Evolutionary conservation across 2,113 vertebrate genomes (phyloP).

Genomic region (Smithornis capensis): DNA sequence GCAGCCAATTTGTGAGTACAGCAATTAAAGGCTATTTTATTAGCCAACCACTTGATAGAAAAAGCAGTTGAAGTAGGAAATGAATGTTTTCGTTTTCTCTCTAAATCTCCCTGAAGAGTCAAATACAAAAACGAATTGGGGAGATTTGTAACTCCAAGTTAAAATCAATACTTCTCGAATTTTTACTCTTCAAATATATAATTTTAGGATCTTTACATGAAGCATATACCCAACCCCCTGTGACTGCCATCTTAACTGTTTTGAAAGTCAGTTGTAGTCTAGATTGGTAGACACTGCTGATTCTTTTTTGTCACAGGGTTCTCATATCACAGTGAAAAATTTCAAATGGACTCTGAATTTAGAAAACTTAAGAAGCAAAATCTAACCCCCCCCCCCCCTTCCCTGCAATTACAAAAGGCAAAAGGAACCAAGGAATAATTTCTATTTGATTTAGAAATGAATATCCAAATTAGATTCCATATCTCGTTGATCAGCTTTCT

Average conservation of each 20-base stretch:
- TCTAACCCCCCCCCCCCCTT: rapidly evolving
- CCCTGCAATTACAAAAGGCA: neutral
- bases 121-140: neutral
- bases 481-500: neutral
- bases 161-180: neutral
- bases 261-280: neutral
- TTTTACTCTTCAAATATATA: neutral
- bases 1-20: neutral
- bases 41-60: neutral
- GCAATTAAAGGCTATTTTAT: neutral
- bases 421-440: neutral
- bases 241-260: neutral
- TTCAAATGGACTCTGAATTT: neutral
- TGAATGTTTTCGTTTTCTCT: neutral
- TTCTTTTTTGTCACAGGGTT: neutral
- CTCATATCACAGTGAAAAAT: neutral
- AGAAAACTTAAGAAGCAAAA: neutral
- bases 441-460: neutral
- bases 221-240: neutral
- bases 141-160: neutral
- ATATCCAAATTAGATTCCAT: neutral
- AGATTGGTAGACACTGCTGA: neutral
- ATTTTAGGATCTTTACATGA: neutral
- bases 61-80: neutral
- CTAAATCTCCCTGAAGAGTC: neutral